Evolutionary conservation across 2,888 invertebrate species (phyloP), one percentile per base, ranked within the genome.

Genomic region (Temnothorax ravouxi): DNA sequence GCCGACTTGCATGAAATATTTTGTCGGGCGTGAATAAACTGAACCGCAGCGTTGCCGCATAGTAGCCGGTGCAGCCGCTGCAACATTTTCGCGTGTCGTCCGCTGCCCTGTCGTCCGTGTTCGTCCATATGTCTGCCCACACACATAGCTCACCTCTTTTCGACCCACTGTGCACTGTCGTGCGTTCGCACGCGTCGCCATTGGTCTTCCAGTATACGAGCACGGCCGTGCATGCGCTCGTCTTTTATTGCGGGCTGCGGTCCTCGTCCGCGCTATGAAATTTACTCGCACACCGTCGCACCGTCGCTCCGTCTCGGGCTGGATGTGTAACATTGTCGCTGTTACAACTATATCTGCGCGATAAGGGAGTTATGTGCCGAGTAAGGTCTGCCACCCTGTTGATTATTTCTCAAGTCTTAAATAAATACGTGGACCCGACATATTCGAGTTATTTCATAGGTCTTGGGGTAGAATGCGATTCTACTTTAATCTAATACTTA

Each of bases 1-100:
- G 64, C 87, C 79, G 86, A 64, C 85, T 85, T 71, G 88, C 89
- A 88, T 91, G 88, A 92, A 92, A 93, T 91, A 92, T 92, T 92
- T 92, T 86, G 86, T 80, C 67, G 86, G 85, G 88, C 90, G 91
- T 88, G 92, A 93, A 93, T 92, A 93, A 93, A 92, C 87, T 74
- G 88, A 84, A 85, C 77, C 80, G 84, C 86, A 83, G 59, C 80
- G 83, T 82, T 84, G 69, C 66, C 81, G 85, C 86, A n/a, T n/a
- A 72, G 86, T 83, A 80, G 69, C 61, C 62, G 75, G 52, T 79
- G 84, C 86, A 83, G 81, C 85, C 79, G 84, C 88, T 80, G 85
- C 61, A 74, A 76, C 84, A 72, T 81, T 89, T 88, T 88, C 89
- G 76, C 59, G 62, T 56, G 61, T n/a, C 41, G 41, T 54, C 66